Percentiles rank a stretch among this genome's conserved stretches.
Conservation (phyloP, 2,113 vertebrate species). For the Thinocorus orbignyianus region DNA sequence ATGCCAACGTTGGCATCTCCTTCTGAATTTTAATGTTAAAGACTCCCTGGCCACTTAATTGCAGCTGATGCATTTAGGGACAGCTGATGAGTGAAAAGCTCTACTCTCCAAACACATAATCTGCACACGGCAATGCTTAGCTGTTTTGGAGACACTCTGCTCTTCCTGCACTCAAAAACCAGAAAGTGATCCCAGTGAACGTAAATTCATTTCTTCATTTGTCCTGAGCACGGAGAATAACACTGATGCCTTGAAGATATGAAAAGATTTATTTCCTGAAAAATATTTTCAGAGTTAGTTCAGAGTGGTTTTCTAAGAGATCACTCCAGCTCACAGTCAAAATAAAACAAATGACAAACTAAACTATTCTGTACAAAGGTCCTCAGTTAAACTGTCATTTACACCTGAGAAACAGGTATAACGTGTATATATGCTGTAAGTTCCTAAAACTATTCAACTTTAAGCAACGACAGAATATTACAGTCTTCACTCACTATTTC, state of each 20-base stretch:
- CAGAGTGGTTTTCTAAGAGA: neutral
- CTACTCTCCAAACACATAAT: neutral
- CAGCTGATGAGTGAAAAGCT: neutral
- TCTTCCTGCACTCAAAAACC: neutral
- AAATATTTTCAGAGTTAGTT: neutral
- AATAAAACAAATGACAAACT: neutral
- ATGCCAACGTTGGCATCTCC: neutral
- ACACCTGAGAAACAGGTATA: neutral
- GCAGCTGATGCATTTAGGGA: neutral
- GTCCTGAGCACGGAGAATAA: neutral
- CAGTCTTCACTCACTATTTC: neutral
- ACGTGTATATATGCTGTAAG: fast-evolving
- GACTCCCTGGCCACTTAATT: neutral
- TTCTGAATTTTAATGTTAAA: neutral
- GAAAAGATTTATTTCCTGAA: neutral
- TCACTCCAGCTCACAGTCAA: neutral
- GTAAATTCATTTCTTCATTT: neutral
- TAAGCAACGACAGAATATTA: neutral
- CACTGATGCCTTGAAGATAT: neutral
- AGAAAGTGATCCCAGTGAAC: neutral
- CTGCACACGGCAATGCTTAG: neutral
- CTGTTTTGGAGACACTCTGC: neutral
- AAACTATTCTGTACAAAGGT: neutral
- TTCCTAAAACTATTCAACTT: neutral
- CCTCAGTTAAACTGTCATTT: neutral